Conservation (phyloP, 1,140 invertebrate species). For the Sitophilus oryzae region DNA sequence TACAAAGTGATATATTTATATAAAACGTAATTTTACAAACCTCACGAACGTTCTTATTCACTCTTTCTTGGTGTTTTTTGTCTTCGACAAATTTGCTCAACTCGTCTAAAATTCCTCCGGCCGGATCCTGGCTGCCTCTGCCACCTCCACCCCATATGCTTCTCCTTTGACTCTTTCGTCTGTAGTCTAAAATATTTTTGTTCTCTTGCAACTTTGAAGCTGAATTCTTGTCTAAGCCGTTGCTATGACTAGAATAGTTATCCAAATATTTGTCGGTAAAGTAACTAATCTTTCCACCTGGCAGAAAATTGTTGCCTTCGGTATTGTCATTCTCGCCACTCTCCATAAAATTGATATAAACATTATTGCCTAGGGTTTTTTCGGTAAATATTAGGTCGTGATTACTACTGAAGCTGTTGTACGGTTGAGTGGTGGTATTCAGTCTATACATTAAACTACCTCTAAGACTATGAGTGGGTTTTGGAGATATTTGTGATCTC, state of each 20-base stretch:
- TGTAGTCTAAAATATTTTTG: conserved; percentile 3
- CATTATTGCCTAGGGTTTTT: conserved; percentile 22
- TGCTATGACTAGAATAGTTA: conserved; percentile 11
- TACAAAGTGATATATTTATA: too few species aligned
- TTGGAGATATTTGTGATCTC: conserved; percentile 31
- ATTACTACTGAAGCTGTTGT: conserved; percentile 8
- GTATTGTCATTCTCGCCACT: conserved; percentile 32
- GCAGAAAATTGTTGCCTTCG: conserved; percentile 27
- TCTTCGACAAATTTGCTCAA: conserved; percentile 25
- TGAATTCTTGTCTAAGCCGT: conserved; percentile 10
- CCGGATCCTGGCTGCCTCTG: conserved; percentile 8
- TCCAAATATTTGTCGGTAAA: conserved; percentile 14
- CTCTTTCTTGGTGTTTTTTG: conserved; percentile 33
- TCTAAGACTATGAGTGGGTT: conserved; percentile 20
- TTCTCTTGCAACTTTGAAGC: not conserved
- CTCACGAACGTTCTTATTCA: conserved; percentile 38
- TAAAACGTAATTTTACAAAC: too few species aligned
- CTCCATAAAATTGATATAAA: conserved; percentile 37
- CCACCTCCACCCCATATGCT: conserved; percentile 20
- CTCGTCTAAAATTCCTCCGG: conserved; percentile 29
- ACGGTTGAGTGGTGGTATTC: conserved; percentile 4
- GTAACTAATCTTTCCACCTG: conserved; percentile 7
- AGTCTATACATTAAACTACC: conserved; percentile 15
- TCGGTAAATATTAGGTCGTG: conserved; percentile 4
- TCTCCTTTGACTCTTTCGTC: conserved; percentile 17